phyloP scores from a whole-genome alignment of 2,888 invertebrate species.

The Andrena dorsata region DNA sequence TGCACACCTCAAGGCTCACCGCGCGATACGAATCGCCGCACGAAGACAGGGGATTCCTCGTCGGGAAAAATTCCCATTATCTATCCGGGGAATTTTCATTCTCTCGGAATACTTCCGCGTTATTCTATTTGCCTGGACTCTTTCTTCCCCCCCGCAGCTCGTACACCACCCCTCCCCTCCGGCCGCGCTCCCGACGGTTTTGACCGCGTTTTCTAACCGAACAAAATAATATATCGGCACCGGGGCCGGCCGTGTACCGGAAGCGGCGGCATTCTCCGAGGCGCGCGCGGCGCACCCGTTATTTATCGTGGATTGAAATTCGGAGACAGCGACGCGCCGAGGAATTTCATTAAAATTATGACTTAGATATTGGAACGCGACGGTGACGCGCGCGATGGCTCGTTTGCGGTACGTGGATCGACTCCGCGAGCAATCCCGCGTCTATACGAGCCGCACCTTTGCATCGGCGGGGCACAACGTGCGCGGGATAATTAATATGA shows the following conservation, averaged over 20 bases:
- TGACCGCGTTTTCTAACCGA: constrained; percentile 63
- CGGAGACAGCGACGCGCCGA: constrained; percentile 73
- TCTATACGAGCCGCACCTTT: constrained; percentile 14
- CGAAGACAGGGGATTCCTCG: constrained; percentile 38
- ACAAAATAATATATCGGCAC: constrained; percentile 61
- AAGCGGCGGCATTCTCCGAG: constrained; percentile 49
- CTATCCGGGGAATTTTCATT: constrained; percentile 64
- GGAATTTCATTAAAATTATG: constrained; percentile 84
- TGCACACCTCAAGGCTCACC: background rate
- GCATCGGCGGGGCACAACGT: background rate
- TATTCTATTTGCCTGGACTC: constrained; percentile 63
- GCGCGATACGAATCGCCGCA: constrained; percentile 24
- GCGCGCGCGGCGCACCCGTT: constrained; percentile 63
- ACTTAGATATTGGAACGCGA: constrained; percentile 81
- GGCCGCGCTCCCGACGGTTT: constrained; percentile 43
- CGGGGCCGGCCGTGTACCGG: background rate
- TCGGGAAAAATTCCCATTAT: constrained; percentile 69
- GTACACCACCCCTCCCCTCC: background rate
- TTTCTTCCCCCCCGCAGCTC: background rate
- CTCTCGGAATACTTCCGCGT: constrained; percentile 54
- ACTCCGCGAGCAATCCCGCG: constrained; percentile 47
- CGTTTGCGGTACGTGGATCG: constrained; percentile 76
- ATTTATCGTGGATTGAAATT: constrained; percentile 81
- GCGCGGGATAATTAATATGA: background rate
- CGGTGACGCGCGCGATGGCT: constrained; percentile 77